Evolutionary conservation across 2,797 vertebrate species (phyloP).

Genomic region (Anolis apletophallus): DNA sequence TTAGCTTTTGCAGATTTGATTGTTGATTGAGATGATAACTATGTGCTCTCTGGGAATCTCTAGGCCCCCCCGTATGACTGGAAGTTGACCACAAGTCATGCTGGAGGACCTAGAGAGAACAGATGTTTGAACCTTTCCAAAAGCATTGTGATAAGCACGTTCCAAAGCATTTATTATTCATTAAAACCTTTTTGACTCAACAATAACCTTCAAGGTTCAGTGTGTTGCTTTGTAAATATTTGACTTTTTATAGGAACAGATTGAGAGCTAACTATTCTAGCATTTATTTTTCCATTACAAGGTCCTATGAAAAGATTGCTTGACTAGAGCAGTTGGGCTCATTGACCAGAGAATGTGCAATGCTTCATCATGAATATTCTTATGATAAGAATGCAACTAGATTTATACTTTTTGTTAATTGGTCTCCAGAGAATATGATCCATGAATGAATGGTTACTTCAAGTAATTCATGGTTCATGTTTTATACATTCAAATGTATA

Average conservation of each 20-base stretch:
- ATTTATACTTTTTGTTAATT: background rate
- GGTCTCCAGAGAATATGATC: background rate
- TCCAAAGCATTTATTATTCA: constrained; percentile 43
- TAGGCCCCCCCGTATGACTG: too few relatives aligned
- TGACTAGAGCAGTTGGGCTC: constrained; percentile 10
- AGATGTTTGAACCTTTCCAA: constrained; percentile 9
- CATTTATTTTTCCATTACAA: constrained; percentile 44
- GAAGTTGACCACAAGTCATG: too few relatives aligned
- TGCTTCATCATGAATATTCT: constrained; percentile 23
- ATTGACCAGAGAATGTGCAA: constrained; percentile 43
- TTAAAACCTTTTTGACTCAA: constrained; percentile 53
- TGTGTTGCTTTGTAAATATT: constrained; percentile 57
- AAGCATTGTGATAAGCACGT: constrained; percentile 13
- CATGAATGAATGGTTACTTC: background rate
- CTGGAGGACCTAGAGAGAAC: too few relatives aligned
- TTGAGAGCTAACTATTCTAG: constrained; percentile 45
- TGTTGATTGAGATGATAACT: too few relatives aligned
- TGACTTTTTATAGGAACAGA: constrained; percentile 49
- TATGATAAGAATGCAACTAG: constrained; percentile 52
- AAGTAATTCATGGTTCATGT: background rate
- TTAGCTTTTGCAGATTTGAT: too few relatives aligned
- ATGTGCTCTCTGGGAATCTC: too few relatives aligned
- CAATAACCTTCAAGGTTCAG: constrained; percentile 52
- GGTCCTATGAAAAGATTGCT: constrained; percentile 43
- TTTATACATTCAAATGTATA: background rate